These are phyloP conservation scores for Apostichopus parvimensis DNA, from an alignment of 35 echinoderm and acorn worm genomes.

Conservation along the genomic window DNA sequence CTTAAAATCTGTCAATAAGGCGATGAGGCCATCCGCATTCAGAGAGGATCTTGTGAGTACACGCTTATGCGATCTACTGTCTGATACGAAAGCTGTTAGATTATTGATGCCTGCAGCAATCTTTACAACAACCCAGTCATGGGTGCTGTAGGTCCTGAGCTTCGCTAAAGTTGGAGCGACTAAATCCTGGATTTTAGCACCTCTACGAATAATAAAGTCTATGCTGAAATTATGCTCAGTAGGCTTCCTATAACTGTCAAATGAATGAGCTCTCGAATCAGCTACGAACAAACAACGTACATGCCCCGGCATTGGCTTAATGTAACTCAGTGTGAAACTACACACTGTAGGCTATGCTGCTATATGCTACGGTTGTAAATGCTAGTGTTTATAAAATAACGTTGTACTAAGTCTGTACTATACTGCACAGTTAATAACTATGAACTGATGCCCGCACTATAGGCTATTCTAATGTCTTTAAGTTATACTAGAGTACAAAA, in stretches of 20 bases:
- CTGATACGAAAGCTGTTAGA: background rate
- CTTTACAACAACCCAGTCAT: background rate
- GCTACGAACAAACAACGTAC: background rate
- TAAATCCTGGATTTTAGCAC: background rate
- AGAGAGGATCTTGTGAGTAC: background rate
- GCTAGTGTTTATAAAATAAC: too few relatives aligned
- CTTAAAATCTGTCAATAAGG: background rate
- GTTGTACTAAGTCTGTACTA: too few relatives aligned
- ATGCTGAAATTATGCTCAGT: background rate
- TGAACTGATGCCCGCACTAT: too few relatives aligned
- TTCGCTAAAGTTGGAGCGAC: background rate
- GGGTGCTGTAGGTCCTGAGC: background rate
- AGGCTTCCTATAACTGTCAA: background rate
- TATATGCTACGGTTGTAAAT: too few relatives aligned
- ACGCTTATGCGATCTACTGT: background rate
- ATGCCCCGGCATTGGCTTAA: background rate
- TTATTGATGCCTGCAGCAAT: constrained; percentile 26
- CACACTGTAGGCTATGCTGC: too few relatives aligned
- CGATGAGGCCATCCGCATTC: background rate
- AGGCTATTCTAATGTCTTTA: too few relatives aligned
- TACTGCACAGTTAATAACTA: too few relatives aligned
- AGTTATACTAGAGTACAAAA: too few relatives aligned
- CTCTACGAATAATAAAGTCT: constrained; percentile 11
- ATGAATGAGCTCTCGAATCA: constrained; percentile 8
- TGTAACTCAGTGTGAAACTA: too few relatives aligned